Conservation (phyloP, 2,888 invertebrate genomes). For the Reticulitermes lucifugus region DNA sequence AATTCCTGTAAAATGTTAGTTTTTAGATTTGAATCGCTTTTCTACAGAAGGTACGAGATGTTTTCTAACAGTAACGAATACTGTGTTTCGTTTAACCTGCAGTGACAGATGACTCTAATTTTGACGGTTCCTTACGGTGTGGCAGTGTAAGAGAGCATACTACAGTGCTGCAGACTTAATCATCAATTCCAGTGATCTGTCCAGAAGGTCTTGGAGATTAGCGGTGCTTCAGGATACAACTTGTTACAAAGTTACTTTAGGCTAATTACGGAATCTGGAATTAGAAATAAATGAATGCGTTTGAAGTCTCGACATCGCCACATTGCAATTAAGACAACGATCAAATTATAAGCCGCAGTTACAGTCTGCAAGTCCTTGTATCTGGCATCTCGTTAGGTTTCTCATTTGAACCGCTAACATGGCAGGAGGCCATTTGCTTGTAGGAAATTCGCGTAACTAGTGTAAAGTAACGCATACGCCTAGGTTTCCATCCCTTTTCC, state of each 20-base stretch:
- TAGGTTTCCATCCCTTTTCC: too few species aligned
- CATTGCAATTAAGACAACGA: slow-evolving; percentile 15
- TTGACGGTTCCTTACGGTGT: neutral
- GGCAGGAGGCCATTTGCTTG: neutral
- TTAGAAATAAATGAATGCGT: slow-evolving; percentile 14
- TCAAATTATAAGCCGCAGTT: neutral
- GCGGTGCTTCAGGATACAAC: neutral
- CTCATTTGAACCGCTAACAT: neutral
- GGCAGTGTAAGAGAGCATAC: neutral
- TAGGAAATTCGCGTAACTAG: too few species aligned
- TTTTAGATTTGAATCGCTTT: too few species aligned
- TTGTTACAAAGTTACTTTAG: neutral
- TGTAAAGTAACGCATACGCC: too few species aligned
- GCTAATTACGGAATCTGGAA: neutral
- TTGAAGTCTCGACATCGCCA: neutral
- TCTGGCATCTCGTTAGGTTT: neutral
- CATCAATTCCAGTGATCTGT: neutral
- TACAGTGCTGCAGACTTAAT: neutral
- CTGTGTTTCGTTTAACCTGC: too few species aligned
- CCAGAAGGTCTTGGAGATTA: neutral
- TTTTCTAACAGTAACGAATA: too few species aligned
- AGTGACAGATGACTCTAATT: neutral
- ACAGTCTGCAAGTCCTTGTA: neutral
- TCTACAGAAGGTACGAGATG: too few species aligned
- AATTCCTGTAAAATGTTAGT: too few species aligned